Conservation (phyloP, 2,797 vertebrate species). For the Podarcis lilfordi region DNA sequence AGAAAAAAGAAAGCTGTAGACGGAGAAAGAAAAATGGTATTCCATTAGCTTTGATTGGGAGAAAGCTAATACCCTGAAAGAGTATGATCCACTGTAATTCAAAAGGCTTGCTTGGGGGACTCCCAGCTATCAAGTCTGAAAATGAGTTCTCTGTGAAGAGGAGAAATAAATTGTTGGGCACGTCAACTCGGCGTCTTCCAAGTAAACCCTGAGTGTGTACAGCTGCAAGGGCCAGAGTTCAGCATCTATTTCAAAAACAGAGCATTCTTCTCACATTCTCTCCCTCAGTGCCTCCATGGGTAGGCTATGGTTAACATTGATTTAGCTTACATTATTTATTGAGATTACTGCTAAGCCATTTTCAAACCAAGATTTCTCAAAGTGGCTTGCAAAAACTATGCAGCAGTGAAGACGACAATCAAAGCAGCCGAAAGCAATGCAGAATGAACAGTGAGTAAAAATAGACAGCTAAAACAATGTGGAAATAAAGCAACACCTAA, state of each 20-base stretch:
- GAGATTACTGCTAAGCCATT: neutral
- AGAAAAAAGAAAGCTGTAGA: neutral
- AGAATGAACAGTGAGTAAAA: neutral
- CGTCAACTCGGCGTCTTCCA: neutral
- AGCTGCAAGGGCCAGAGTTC: neutral
- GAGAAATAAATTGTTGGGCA: slow-evolving; percentile 26
- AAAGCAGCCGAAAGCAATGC: neutral
- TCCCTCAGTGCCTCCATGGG: neutral
- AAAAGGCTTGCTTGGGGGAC: slow-evolving; percentile 13
- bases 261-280: neutral
- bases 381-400: neutral
- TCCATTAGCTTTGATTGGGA: slow-evolving; percentile 27
- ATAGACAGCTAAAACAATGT: neutral
- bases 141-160: neutral
- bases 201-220: neutral
- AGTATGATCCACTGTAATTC: slow-evolving; percentile 11
- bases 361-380: neutral
- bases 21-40: slow-evolving; percentile 23
- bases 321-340: neutral
- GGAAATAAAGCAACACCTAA: too few species aligned
- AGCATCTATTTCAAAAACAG: neutral
- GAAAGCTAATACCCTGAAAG: slow-evolving; percentile 10
- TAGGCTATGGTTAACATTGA: neutral
- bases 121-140: slow-evolving; percentile 15
- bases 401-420: neutral